Base-by-base conservation (phyloP, 2,113 vertebrate genomes). In the Struthidea cinerea region DNA sequence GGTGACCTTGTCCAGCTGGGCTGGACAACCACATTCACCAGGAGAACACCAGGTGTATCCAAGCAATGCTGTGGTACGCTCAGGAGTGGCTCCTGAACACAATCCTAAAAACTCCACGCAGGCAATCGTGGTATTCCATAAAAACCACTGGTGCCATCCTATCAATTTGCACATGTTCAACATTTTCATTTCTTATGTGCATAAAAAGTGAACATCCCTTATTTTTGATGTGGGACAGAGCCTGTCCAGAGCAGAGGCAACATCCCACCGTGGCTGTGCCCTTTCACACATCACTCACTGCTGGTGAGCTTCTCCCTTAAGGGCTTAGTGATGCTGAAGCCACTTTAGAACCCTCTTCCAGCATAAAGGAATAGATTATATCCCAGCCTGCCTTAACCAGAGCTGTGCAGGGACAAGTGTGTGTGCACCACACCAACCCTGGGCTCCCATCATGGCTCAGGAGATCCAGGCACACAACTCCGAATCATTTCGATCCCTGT, bases 391-490 rank as follows among this genome's bases (percentile, higher is more conserved):
- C 44, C 59, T 27, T 12, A 32, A 7, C 23, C 11, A 13, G 44
- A 10, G 3, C 44, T 4, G 20, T 4, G 76, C 37, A 42, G 80
- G 57, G 20, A 3, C 7, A 3, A 17, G 30, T 0, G 35, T 6
- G 42, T 2, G 28, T 18, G 27, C 35, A 2, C 42, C 3, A 12
- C 4, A 2, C 15, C 6, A 9, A 0, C 16, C 14, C 49, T 3
- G 55, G 46, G 41, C 52, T 41, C 30, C 8, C 74, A 6, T 9
- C 0, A 0, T 3, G 47, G 42, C 56, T 64, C 86, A 10, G 49
- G 47, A 83, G 71, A 11, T 26, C 13, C 21, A 33, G 35, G 50
- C 49, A 13, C 84, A 41, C 87, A 15, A 2, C 11, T 10, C 42
- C 3, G 4, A 4, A 2, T 9, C 6, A 0, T 44, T n/a, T 27